Conservation (phyloP, 1,140 invertebrate genomes). For the Drosophila oshimai region DNA sequence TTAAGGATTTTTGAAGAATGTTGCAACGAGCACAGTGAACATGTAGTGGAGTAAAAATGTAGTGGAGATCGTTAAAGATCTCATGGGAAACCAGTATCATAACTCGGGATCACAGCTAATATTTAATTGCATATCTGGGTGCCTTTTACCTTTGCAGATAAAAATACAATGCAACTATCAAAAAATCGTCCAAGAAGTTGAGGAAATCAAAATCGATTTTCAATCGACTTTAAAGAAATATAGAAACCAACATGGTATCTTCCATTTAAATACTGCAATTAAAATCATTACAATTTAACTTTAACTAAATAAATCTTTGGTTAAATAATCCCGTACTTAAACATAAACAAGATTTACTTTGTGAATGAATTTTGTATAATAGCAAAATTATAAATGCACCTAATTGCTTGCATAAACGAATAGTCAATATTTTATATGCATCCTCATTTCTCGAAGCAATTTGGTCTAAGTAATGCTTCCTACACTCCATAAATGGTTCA, state of each 20-base stretch:
- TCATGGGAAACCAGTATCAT: no score
- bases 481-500: constrained; percentile 9
- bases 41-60: background rate
- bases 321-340: no score
- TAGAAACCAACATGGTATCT: no score
- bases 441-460: background rate
- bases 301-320: no score
- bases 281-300: no score
- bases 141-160: no score
- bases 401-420: background rate
- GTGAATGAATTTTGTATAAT: background rate
- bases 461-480: constrained; percentile 38
- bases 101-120: no score
- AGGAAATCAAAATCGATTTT: background rate
- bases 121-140: no score
- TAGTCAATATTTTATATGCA: constrained; percentile 4
- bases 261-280: no score
- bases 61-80: background rate
- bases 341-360: no score
- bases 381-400: no score
- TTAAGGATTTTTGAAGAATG: background rate
- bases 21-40: background rate
- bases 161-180: background rate
- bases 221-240: background rate
- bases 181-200: background rate